Evolutionary conservation across 2,797 vertebrate genomes (phyloP), one percentile per base, ranked within the genome.

Genomic region (Sebastes jordani): DNA sequence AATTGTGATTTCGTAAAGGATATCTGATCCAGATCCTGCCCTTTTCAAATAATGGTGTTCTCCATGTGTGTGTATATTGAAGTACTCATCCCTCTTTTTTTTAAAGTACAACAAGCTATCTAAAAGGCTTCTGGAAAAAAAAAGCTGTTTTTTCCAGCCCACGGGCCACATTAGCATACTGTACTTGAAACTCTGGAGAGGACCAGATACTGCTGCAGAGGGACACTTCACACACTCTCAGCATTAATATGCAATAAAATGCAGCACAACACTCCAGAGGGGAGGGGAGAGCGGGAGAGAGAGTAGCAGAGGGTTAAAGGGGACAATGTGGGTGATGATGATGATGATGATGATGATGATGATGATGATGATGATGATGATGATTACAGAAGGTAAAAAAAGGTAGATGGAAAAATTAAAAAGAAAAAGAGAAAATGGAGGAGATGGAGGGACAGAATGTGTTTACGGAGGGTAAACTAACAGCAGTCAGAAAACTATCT

Each of bases 171-270:
- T 89, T 88, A 86, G 76, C 80, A 65, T 76, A 82, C 36, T 68
- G 84, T 80, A 75, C 78, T 90, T 80, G 56, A 87, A 85, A 87
- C 78, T 82, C 42, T 80, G 61, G 65, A 85, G 87, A 84, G 87
- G 72, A 76, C 13, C 9, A 67, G 76, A 78, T 62, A 76, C 36
- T 71, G 79, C 73, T 58, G 71, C 73, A 89, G 58, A 74, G 79
- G 82, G 75, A 80, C 90, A 74, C 84, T 86, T 62, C 76, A 84
- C 80, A 81, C 71, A 80, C 81, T 1, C 73, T 58, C 42, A 22
- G 34, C 62, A 88, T 81, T 80, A 91, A 81, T 83, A 84, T 83
- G 78, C 74, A 67, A 72, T 82, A 78, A 86, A 87, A 82, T 76
- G 82, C 73, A 84, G 82, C 80, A 86, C 49, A 66, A 54, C 71